These are phyloP conservation scores for Microdon myrmicae DNA, from an alignment of 2,888 invertebrate genomes.

Conservation along the genomic window DNA sequence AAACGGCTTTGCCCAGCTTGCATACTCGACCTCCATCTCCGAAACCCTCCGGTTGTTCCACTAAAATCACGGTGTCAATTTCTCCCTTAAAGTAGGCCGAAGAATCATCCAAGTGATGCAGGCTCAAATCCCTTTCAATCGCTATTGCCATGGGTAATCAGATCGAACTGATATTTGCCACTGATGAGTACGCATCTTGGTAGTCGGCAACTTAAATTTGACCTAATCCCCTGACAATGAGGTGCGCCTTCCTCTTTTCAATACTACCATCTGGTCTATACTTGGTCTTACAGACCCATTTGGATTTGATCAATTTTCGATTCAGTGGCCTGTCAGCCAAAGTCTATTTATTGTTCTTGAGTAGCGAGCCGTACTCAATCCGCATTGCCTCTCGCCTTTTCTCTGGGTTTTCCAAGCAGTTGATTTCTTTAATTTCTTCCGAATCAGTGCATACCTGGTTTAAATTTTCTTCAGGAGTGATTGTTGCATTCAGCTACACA, in stretches of 20 bases:
- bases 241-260: not conserved
- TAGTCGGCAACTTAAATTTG: conserved; percentile 2
- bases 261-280: conserved; percentile 1
- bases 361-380: conserved; percentile 4
- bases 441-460: too few relatives aligned
- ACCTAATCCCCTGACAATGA: conserved; percentile 6
- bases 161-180: not conserved
- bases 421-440: too few relatives aligned
- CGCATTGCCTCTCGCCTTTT: conserved; percentile 2
- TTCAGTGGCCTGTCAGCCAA: not conserved
- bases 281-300: not conserved
- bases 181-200: conserved; percentile 5
- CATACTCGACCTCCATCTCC: too few relatives aligned
- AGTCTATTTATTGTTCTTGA: not conserved
- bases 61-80: too few relatives aligned
- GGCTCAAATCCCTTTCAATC: too few relatives aligned
- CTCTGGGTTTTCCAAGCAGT: not conserved
- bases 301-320: not conserved
- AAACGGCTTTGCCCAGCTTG: too few relatives aligned
- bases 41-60: too few relatives aligned
- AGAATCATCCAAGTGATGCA: too few relatives aligned
- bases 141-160: not conserved
- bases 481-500: too few relatives aligned
- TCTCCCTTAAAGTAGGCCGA: too few relatives aligned
- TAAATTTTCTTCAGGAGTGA: too few relatives aligned